A percentile compares a stretch with the other conserved stretches of the same genome.
These are phyloP conservation scores for Procavia capensis DNA, from an alignment of 2,113 vertebrate species.

Conservation along the genomic window DNA sequence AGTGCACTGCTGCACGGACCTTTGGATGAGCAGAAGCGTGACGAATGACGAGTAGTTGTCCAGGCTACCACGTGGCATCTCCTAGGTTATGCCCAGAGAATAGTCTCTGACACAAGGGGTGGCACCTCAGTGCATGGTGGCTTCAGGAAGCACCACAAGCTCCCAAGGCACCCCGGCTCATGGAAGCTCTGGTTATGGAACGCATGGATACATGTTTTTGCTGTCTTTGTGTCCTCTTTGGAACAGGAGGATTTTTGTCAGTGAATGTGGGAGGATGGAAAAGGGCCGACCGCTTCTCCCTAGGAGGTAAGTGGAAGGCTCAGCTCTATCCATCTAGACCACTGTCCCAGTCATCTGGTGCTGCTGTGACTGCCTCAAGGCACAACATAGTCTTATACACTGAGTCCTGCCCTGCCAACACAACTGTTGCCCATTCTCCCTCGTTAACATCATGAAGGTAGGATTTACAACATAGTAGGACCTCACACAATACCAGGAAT, in stretches of 20 bases:
- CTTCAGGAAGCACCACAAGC: not conserved
- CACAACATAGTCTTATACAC: too few relatives aligned
- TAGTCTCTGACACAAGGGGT: not conserved
- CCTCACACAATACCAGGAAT: too few relatives aligned
- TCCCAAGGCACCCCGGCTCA: not conserved
- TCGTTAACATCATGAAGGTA: too few relatives aligned
- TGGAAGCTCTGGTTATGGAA: not conserved
- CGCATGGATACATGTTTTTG: accelerated
- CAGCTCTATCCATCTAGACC: not conserved
- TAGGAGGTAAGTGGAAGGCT: not conserved
- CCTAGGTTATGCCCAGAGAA: not conserved
- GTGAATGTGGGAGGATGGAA: not conserved
- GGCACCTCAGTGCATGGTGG: not conserved
- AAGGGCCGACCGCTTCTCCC: not conserved
- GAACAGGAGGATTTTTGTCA: not conserved
- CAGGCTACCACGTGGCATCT: accelerated
- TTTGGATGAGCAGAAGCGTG: not conserved
- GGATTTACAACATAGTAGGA: too few relatives aligned
- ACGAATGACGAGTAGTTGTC: not conserved
- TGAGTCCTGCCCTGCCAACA: too few relatives aligned
- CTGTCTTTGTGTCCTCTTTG: not conserved
- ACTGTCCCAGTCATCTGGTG: too few relatives aligned
- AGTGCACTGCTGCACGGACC: accelerated
- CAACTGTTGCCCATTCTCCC: too few relatives aligned
- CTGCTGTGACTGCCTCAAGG: too few relatives aligned